Conservation (phyloP, 2,797 vertebrate species). For the Malacoraja senta region DNA sequence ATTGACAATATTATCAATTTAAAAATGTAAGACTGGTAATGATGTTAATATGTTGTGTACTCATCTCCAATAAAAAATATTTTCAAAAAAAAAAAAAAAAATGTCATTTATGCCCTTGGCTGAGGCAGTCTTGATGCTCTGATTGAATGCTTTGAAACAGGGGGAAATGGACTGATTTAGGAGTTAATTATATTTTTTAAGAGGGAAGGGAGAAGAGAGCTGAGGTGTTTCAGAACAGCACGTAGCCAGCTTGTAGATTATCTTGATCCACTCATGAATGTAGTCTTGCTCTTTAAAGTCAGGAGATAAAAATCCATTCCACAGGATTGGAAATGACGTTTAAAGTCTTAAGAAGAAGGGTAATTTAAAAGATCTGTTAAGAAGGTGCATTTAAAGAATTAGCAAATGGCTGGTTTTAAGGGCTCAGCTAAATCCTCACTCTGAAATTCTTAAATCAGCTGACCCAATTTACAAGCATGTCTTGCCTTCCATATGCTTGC, state of each 20-base stretch:
- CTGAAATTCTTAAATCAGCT: neutral
- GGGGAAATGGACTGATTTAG: neutral
- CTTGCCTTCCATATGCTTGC: neutral
- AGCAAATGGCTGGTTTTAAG: constrained; percentile 19
- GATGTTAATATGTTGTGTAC: too few species aligned
- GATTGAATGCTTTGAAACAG: neutral
- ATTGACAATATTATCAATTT: too few species aligned
- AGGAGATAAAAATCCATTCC: neutral
- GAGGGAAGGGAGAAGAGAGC: neutral
- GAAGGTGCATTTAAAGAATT: neutral
- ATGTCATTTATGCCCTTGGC: neutral
- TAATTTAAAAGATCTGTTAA: constrained; percentile 10
- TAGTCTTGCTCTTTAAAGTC: too few species aligned
- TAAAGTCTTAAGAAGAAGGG: neutral
- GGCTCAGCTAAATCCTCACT: neutral
- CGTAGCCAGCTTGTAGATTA: neutral
- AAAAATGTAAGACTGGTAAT: too few species aligned
- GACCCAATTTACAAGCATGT: neutral
- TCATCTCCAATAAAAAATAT: too few species aligned
- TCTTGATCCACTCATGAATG: neutral
- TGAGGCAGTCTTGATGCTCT: neutral
- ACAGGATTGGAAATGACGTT: neutral
- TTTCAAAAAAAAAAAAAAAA: too few species aligned
- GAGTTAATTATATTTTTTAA: neutral
- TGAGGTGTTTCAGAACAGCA: neutral